Evolutionary conservation across 2,888 invertebrate species (phyloP).

Genomic region (Hybos culiciformis): DNA sequence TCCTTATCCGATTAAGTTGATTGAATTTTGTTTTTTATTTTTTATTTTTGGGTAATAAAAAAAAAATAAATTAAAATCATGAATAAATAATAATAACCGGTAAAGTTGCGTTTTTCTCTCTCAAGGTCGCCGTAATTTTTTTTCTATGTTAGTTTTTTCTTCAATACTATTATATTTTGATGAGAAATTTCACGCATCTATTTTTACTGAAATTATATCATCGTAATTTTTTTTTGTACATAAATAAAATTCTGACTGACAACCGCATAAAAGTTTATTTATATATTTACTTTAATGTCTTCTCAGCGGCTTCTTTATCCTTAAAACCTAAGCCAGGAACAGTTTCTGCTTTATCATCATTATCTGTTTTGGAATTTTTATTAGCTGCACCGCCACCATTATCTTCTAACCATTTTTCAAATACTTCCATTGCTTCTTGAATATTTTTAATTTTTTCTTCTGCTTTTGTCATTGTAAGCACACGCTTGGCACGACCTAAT

Average conservation of each 20-base stretch:
- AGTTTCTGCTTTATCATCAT: constrained; percentile 43
- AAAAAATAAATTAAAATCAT: too few relatives aligned
- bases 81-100: too few relatives aligned
- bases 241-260: background rate
- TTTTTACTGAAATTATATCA: too few relatives aligned
- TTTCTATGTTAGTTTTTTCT: too few relatives aligned
- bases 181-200: too few relatives aligned
- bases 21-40: too few relatives aligned
- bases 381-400: constrained; percentile 33
- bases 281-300: constrained; percentile 42
- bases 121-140: too few relatives aligned
- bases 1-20: too few relatives aligned
- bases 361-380: constrained; percentile 37
- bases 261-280: background rate
- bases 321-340: constrained; percentile 66
- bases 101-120: too few relatives aligned
- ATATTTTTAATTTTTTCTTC: constrained; percentile 55
- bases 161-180: too few relatives aligned
- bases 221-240: too few relatives aligned
- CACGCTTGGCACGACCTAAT: constrained; percentile 41
- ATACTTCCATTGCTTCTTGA: constrained; percentile 52
- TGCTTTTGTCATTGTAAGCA: constrained; percentile 48
- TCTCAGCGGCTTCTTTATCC: constrained; percentile 57
- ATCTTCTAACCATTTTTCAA: constrained; percentile 51
- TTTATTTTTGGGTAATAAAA: too few relatives aligned